These are phyloP conservation scores for Acestrorhynchus altus DNA, from an alignment of 2,797 vertebrate species.

Conservation along the genomic window DNA sequence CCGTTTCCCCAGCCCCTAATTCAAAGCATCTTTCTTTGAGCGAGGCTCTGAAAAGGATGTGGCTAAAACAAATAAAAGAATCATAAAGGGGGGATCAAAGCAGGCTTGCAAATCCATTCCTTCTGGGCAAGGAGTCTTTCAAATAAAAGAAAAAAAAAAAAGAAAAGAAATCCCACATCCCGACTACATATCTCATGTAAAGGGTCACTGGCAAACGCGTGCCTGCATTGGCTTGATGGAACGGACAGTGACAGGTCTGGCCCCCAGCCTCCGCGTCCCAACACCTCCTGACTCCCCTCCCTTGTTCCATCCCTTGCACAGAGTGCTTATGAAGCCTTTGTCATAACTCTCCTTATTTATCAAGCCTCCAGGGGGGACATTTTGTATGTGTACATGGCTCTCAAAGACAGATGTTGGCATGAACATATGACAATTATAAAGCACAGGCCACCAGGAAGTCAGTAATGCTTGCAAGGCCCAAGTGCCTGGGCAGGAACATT, in stretches of 20 bases:
- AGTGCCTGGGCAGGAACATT: conserved; percentile 57
- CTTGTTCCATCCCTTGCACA: neutral
- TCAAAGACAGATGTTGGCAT: conserved; percentile 64
- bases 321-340: conserved; percentile 25
- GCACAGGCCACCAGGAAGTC: conserved; percentile 64
- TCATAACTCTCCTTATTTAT: conserved; percentile 49
- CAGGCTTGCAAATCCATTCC: conserved; percentile 85
- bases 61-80: conserved; percentile 89
- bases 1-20: conserved; percentile 75
- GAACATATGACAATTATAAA: conserved; percentile 59
- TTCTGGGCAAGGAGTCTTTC: conserved; percentile 83
- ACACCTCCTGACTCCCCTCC: neutral
- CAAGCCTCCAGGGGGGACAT: conserved; percentile 43
- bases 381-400: conserved; percentile 23
- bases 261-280: conserved; percentile 34
- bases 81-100: conserved; percentile 90
- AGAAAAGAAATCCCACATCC: conserved; percentile 64
- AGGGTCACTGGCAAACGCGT: conserved; percentile 63
- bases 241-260: conserved; percentile 50
- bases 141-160: conserved; percentile 73
- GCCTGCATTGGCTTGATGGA: conserved; percentile 75
- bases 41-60: conserved; percentile 85
- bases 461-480: conserved; percentile 57
- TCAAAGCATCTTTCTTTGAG: conserved; percentile 88
- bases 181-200: conserved; percentile 70